phyloP scores from a whole-genome alignment of 2,888 invertebrate genomes.

The Lacanobia wlatinum region DNA sequence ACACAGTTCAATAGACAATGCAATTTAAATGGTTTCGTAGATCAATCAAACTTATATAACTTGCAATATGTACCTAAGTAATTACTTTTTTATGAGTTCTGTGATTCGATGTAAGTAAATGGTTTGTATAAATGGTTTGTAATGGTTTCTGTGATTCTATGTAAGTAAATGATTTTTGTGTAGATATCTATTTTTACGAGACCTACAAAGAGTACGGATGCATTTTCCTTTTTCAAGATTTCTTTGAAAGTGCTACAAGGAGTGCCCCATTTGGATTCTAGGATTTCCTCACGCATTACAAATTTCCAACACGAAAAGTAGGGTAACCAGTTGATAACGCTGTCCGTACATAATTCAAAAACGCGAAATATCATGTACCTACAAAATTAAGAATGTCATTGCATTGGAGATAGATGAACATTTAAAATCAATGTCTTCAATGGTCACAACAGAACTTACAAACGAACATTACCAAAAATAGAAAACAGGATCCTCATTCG shows the following conservation, averaged over 20 bases:
- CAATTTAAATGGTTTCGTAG: constrained; percentile 16
- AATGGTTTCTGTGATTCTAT: background rate
- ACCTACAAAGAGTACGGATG: background rate
- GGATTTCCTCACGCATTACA: background rate
- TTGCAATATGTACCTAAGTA: background rate
- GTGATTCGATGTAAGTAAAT: background rate
- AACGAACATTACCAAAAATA: background rate
- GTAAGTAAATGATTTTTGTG: too few species aligned
- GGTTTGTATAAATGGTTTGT: too few species aligned
- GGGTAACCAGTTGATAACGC: background rate
- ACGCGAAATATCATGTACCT: background rate
- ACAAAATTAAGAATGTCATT: background rate
- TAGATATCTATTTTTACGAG: background rate
- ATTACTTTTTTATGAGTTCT: background rate
- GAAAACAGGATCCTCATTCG: constrained; percentile 9
- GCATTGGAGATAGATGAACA: background rate
- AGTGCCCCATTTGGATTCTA: background rate
- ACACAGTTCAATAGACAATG: constrained; percentile 17
- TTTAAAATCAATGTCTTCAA: too few species aligned
- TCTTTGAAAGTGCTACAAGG: background rate
- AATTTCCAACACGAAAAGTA: too few species aligned
- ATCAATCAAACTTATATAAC: background rate
- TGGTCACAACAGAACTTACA: too few species aligned
- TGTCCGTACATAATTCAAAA: background rate
- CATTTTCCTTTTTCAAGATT: background rate